Evolutionary conservation across 2,888 invertebrate genomes (phyloP), one percentile per base, ranked within the genome.

Genomic region (Eristalinus sepulchralis): DNA sequence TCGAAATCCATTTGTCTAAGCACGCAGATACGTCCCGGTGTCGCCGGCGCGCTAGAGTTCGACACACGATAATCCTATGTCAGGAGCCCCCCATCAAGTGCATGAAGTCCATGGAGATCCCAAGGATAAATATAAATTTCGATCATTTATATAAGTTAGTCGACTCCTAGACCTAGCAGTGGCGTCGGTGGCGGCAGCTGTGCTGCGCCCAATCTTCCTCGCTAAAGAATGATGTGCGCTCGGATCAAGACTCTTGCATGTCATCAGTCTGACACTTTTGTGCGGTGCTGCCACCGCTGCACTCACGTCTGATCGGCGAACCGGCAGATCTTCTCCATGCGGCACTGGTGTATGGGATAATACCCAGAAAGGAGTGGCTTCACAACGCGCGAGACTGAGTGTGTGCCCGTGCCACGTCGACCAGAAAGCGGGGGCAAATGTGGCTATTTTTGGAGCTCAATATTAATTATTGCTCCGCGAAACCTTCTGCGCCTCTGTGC

Each of bases 371-470:
- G 86, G 83, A 86, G 86, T 86, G 82, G 86, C 83, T 79, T 70
- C 57, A 57, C 47, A 47, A 8, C 39, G 39, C 39, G n/a, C 47
- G 17, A 17, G 47, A 47, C 17, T 47, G 17, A 47, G 47, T 17
- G 47, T 47, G 47, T 47, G 47, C 17, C 8, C 17, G 47, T 47
- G 47, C 47, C 17, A 17, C 47, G 17, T 47, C 47, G 34, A 47
- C 8, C 82, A 64, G 55, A 83, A 75, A 82, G 86, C 78, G 82
- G 86, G 86, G 78, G 81, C 73, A 73, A 68, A 59, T 62, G 70
- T 82, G 78, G 77, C 86, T 86, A 86, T 86, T 86, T 86, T 86
- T 83, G 86, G 86, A 86, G 78, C 86, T 86, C 83, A 75, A 86
- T 83, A 86, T 86, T 86, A 86, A 86, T 86, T 86, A 86, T 83